phyloP scores from a whole-genome alignment of 1,140 invertebrate species.

The Episyrphus balteatus region DNA sequence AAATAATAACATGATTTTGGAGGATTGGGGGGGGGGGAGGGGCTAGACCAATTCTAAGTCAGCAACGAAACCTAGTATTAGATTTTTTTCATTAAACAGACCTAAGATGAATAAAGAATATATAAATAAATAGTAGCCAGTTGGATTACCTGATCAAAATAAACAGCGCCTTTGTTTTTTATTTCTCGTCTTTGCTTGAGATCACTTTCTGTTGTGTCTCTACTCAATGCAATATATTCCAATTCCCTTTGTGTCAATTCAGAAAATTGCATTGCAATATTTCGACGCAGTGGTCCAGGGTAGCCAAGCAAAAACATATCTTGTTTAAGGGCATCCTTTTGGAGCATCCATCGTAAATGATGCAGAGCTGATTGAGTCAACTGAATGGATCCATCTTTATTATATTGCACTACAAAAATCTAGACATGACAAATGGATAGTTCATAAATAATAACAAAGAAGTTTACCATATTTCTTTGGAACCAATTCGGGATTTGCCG shows the following conservation, averaged over 20 bases:
- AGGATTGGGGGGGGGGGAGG: no score
- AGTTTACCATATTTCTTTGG: conserved; percentile 66
- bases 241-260: conserved; percentile 81
- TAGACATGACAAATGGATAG: conserved; percentile 7
- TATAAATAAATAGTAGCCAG: no score
- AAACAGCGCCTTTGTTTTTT: conserved; percentile 69
- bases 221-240: conserved; percentile 86
- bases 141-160: conserved; percentile 80
- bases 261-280: conserved; percentile 75
- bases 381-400: conserved; percentile 35
- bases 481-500: conserved; percentile 65
- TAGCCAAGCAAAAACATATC: conserved; percentile 91
- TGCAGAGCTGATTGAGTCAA: conserved; percentile 63
- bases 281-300: conserved; percentile 62
- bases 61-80: no score
- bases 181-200: conserved; percentile 94
- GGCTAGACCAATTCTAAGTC: no score
- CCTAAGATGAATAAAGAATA: no score
- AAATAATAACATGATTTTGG: no score
- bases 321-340: conserved; percentile 84
- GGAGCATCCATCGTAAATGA: conserved; percentile 87
- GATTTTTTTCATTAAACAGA: no score
- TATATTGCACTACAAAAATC: conserved; percentile 38
- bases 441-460: conserved; percentile 7
- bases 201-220: conserved; percentile 95